Evolutionary conservation across 2,113 vertebrate species (phyloP).

Genomic region (Aix galericulata): DNA sequence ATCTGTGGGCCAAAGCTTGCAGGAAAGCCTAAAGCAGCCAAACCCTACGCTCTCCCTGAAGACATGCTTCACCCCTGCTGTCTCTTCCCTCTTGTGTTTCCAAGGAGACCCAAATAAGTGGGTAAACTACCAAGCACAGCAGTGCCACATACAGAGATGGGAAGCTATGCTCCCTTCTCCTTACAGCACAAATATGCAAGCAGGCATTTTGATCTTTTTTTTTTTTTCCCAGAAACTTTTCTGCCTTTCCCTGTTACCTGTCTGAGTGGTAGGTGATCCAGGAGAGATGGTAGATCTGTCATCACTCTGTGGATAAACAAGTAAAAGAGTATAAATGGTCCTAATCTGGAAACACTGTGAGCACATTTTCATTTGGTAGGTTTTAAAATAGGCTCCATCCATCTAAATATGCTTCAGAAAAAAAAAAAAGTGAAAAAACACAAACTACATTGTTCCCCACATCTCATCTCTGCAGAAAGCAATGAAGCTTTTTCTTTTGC

Average conservation of each 20-base stretch:
- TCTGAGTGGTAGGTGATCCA: slow-evolving; percentile 72
- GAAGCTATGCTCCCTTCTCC: background rate
- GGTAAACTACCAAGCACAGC: background rate
- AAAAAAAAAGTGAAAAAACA: background rate
- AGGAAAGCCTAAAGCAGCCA: background rate
- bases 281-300: slow-evolving; percentile 83
- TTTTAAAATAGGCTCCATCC: background rate
- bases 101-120: background rate
- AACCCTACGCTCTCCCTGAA: background rate
- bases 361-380: background rate
- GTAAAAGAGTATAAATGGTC: slow-evolving; percentile 4
- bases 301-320: slow-evolving; percentile 81
- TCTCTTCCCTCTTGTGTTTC: background rate
- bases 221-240: background rate
- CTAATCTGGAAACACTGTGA: background rate
- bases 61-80: background rate
- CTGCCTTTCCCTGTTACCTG: slow-evolving; percentile 79
- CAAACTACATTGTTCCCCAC: background rate
- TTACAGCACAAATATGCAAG: background rate
- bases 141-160: background rate
- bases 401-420: background rate
- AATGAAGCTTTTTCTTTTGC: background rate
- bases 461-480: background rate
- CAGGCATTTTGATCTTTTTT: background rate
- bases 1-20: slow-evolving; percentile 15